Base-by-base conservation (phyloP, 2,113 vertebrate species). In the Sphaerodactylus townsendi region DNA sequence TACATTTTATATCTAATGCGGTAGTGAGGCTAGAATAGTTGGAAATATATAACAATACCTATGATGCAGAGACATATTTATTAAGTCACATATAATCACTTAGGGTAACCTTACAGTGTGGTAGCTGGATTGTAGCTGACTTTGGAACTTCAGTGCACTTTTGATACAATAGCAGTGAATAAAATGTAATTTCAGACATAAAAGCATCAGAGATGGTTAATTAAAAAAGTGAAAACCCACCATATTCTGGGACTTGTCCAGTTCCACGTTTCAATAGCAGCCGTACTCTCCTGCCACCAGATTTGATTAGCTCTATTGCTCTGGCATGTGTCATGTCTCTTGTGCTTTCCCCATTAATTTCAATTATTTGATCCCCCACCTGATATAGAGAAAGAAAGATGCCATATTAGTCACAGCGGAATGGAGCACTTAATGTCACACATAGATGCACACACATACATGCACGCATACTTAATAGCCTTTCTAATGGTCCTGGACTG, bases 331-430 rank as follows among this genome's bases (percentile, higher is more conserved):
- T 99, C 99, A 99, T 99, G 93, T 99, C 98, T 87, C 98, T 95
- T 77, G 98, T 99, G 95, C 95, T 99, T 92, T 99, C 98, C 79
- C 99, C 99, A 79, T 99, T 99, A 94, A 99, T 99, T 97, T 99
- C 99, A 86, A 99, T 99, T 95, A 99, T 99, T 93, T 99, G 98
- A 96, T 99, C 99, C 79, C 99, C 99, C 80, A 99, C 98, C 99
- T 99, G 96, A 88, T 91, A 91, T 88, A 92, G 92, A 88, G 88
- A 85, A 88, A 94, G 85, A 93, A 91, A 88, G 85, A 86, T 83
- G 92, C 81, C 71, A 90, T 90, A 77, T 95, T 77, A 96, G 84
- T 19, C 85, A 75, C 92, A 87, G 70, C 83, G 65, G 89, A 90
- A 92, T 85, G 56, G 72, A 93, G 37, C 1, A 2, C 92, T 93